phyloP scores from a whole-genome alignment of 2,113 vertebrate species.

The Proteles cristata region DNA sequence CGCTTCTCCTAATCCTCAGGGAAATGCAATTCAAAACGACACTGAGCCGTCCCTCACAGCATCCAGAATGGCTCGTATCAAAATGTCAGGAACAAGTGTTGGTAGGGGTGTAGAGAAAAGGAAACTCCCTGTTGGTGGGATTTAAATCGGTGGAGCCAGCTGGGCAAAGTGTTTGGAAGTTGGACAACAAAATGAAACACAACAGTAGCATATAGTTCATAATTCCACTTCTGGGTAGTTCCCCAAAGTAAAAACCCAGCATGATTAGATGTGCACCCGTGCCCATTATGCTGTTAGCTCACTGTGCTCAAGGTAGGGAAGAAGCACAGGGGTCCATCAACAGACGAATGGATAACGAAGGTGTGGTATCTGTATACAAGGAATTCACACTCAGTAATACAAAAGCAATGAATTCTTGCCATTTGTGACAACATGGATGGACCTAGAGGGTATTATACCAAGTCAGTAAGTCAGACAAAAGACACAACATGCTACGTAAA shows the following conservation, averaged over 20 bases:
- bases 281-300: neutral
- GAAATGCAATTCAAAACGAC: neutral
- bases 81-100: neutral
- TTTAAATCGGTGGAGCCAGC: neutral
- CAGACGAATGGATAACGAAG: neutral
- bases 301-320: neutral
- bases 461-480: neutral
- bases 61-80: neutral
- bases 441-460: neutral
- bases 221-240: neutral
- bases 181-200: neutral
- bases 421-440: neutral
- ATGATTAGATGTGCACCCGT: neutral
- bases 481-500: neutral
- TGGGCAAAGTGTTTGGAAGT: neutral
- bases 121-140: neutral
- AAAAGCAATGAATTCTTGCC: too few relatives aligned
- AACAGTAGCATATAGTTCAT: neutral
- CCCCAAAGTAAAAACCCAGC: accelerated
- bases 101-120: neutral
- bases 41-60: neutral
- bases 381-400: neutral
- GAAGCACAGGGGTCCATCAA: accelerated
- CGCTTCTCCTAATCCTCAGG: neutral
- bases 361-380: accelerated